phyloP scores from a whole-genome alignment of 2,113 vertebrate species.

The Ochotona princeps region DNA sequence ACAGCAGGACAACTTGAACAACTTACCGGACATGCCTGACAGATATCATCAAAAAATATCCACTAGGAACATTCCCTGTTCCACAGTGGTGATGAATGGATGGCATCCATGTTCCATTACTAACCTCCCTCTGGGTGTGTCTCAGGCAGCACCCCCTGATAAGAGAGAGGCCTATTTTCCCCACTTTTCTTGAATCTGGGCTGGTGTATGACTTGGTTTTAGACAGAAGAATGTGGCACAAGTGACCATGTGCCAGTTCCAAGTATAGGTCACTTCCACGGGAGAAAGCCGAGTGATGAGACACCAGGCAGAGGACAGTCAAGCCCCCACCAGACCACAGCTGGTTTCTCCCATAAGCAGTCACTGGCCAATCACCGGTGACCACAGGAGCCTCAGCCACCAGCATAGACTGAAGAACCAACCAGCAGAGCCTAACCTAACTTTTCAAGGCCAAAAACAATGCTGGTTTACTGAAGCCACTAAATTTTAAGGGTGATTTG shows the following conservation, averaged over 20 bases:
- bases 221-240: not conserved
- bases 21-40: not conserved
- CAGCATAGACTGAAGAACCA: not conserved
- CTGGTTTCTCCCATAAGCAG: too few species aligned
- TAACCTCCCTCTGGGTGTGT: not conserved
- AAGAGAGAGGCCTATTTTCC: not conserved
- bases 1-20: not conserved
- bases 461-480: not conserved
- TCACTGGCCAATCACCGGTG: not conserved
- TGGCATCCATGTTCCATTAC: not conserved
- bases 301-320: accelerated
- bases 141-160: not conserved
- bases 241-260: not conserved
- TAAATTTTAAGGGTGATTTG: not conserved
- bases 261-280: not conserved
- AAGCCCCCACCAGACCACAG: too few species aligned
- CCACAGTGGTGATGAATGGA: accelerated
- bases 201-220: conserved; percentile 13
- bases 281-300: not conserved
- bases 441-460: not conserved
- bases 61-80: not conserved
- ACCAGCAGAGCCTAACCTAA: not conserved
- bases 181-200: not conserved
- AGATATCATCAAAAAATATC: not conserved
- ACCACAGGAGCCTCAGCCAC: not conserved